These are phyloP conservation scores for Diabrotica undecimpunctata DNA, from an alignment of 1,140 invertebrate species.

Conservation along the genomic window DNA sequence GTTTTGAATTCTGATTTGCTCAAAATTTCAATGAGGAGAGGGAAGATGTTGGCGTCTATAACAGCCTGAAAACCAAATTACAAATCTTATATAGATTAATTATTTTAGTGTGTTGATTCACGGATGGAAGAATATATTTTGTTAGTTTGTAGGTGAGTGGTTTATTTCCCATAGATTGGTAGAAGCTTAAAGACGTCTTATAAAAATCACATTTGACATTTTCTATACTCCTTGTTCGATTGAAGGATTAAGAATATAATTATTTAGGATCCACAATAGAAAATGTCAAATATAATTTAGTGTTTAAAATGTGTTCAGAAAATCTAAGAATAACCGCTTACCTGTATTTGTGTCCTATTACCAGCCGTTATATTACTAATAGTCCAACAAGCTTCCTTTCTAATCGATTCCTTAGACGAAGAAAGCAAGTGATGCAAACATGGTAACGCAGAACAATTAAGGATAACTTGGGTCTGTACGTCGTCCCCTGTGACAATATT, in stretches of 20 bases:
- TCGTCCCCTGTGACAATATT: slow-evolving; percentile 99
- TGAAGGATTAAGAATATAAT: too few relatives aligned
- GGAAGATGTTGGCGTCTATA: slow-evolving; percentile 94
- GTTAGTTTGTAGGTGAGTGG: too few relatives aligned
- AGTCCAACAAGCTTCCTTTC: slow-evolving; percentile 98
- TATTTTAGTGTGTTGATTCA: too few relatives aligned
- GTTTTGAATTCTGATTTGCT: slow-evolving; percentile 94
- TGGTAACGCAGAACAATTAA: slow-evolving; percentile 87
- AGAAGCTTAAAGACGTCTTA: too few relatives aligned
- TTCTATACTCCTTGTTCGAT: too few relatives aligned
- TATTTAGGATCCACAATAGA: too few relatives aligned
- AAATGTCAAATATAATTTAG: background rate
- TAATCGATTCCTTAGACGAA: slow-evolving; percentile 77
- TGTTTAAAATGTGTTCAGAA: too few relatives aligned
- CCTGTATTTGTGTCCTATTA: slow-evolving; percentile 89
- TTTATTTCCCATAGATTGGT: too few relatives aligned
- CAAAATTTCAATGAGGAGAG: slow-evolving; percentile 86
- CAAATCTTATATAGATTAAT: background rate
- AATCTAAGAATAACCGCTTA: slow-evolving; percentile 35
- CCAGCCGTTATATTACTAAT: slow-evolving; percentile 98
- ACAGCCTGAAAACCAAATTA: slow-evolving; percentile 64
- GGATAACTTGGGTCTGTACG: slow-evolving; percentile 90
- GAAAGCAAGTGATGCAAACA: slow-evolving; percentile 79
- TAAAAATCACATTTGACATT: too few relatives aligned
- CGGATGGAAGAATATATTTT: too few relatives aligned